Conservation (phyloP, 2,113 vertebrate species). For the Oceanodroma tethys region DNA sequence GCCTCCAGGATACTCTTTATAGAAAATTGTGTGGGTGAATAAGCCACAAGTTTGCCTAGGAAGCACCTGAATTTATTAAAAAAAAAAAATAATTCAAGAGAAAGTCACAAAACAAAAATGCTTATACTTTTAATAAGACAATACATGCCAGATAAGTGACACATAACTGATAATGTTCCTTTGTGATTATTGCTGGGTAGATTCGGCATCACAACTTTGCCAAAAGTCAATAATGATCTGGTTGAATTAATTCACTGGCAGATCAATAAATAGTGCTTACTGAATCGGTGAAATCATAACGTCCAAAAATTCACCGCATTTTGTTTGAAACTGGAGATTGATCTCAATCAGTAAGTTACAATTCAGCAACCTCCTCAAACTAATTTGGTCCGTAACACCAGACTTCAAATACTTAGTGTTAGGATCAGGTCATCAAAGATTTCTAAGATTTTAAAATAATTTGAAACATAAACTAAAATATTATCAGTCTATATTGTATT, state of each 20-base stretch:
- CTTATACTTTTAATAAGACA: neutral
- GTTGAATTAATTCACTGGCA: neutral
- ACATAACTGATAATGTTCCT: neutral
- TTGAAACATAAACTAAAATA: neutral
- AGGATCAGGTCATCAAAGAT: neutral
- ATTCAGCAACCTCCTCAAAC: neutral
- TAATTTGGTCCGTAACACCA: neutral
- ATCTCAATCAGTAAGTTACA: neutral
- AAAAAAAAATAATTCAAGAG: neutral
- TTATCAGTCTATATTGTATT: neutral
- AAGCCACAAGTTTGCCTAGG: conserved; percentile 96
- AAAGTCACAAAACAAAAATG: neutral
- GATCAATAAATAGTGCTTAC: neutral
- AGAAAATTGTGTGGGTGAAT: conserved; percentile 98
- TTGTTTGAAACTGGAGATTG: neutral
- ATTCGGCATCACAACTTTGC: neutral
- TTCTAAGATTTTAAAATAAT: neutral
- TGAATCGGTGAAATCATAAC: neutral
- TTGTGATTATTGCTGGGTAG: neutral
- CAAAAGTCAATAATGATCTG: neutral
- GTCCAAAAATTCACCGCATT: neutral
- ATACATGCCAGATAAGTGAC: neutral
- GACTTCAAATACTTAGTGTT: too few relatives aligned
- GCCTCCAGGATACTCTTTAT: conserved; percentile 95
- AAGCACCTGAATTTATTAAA: conserved; percentile 81